These are phyloP conservation scores for Podilymbus podiceps DNA, from an alignment of 2,113 vertebrate genomes.

Conservation along the genomic window DNA sequence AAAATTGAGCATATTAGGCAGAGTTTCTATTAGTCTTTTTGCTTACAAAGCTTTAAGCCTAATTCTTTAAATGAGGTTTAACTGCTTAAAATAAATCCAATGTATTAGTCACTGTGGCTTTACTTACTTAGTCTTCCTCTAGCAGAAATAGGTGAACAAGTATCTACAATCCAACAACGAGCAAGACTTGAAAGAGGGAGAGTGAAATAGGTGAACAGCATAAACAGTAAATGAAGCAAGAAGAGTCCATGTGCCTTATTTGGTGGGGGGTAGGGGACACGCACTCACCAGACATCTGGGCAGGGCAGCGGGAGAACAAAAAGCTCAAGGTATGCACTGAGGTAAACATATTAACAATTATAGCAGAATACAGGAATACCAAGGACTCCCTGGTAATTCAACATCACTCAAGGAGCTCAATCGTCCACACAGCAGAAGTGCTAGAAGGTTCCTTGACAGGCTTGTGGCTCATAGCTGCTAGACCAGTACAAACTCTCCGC, in stretches of 20 bases:
- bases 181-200: not conserved
- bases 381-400: not conserved
- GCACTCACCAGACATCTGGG: fast-evolving
- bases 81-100: not conserved
- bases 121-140: not conserved
- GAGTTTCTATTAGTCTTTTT: not conserved
- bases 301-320: not conserved
- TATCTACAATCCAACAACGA: not conserved
- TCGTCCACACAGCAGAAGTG: not conserved
- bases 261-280: too few species aligned
- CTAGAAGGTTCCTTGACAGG: not conserved
- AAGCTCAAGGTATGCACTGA: not conserved
- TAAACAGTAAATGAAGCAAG: not conserved
- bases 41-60: not conserved
- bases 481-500: not conserved
- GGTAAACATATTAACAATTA: not conserved
- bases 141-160: not conserved
- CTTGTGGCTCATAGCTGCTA: not conserved
- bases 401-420: not conserved
- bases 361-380: not conserved
- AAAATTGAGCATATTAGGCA: not conserved
- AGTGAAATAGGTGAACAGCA: not conserved
- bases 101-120: not conserved
- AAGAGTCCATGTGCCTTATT: not conserved
- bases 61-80: not conserved